Base-by-base conservation (phyloP, 2,888 invertebrate species). In the Leucoptera coffeella region DNA sequence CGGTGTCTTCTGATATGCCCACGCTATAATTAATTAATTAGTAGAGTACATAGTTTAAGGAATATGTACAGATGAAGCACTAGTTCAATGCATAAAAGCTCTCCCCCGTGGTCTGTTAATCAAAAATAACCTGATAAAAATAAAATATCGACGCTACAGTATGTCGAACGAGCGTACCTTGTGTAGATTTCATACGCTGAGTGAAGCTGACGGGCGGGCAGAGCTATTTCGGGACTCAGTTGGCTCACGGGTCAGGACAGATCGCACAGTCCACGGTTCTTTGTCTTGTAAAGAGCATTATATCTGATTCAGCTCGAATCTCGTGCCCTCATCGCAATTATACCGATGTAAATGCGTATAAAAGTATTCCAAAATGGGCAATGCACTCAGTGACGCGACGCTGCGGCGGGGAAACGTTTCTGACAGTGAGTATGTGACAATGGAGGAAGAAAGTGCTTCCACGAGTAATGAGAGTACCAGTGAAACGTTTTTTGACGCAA, bases 301-400 rank as follows among this genome's bases (percentile, higher is more conserved):
- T 50, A 7, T 19, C 19, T 12, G 5, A 12, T 8, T 15, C 8
- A 8, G 12, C 19, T 19, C 26, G 14, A 20, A 26, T 26, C 26
- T 8, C 2, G 19, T 3, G 13, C 9, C 13, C 23, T 14, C 8
- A 26, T 22, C n/a, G 11, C 11, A 14, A 26, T 38, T 42, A 42
- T 42, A 42, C 42, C 39, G 13, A 30, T 28, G 30, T 24, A 26
- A 24, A 27, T n/a, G n/a, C n/a, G 59, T 61, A 64, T 61, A 64
- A 64, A 60, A 60, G 56, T 52, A 14, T 52, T 48, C 59, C 57
- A 57, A 60, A 58, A 69, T 69, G 67, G 67, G 67, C 50, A 65
- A 48, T 41, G 40, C 50, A 37, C 38, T 60, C 62, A 65, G 65
- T 65, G 54, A 43, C 40, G 42, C 33, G 33, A 37, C 53, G 39